Conservation (phyloP, 2,888 invertebrate genomes). For the Philonicus albiceps region DNA sequence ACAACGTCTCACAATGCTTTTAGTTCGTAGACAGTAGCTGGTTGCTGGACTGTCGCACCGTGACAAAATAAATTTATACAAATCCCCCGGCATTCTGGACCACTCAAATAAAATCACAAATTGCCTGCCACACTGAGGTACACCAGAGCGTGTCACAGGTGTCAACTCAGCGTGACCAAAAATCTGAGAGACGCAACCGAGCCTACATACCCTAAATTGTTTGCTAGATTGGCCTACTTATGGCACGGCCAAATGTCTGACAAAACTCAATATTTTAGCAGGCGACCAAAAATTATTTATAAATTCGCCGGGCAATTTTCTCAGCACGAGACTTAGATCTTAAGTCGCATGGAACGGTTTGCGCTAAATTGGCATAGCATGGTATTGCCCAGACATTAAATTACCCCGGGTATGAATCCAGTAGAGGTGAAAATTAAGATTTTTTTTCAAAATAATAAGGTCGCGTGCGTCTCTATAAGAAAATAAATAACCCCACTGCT, state of each 20-base stretch:
- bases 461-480: not conserved
- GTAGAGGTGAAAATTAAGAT: not conserved
- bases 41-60: not conserved
- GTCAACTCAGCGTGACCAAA: not conserved
- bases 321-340: not conserved
- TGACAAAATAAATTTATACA: not conserved
- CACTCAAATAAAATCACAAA: not conserved
- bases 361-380: not conserved
- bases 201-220: not conserved
- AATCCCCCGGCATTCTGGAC: not conserved
- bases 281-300: not conserved
- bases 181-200: not conserved
- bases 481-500: not conserved
- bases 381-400: not conserved
- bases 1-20: not conserved
- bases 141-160: not conserved
- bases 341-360: not conserved
- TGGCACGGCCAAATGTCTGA: not conserved
- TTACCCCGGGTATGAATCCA: not conserved
- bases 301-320: not conserved
- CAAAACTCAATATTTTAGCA: not conserved
- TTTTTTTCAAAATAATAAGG: not conserved
- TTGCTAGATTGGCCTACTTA: not conserved
- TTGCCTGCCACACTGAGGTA: not conserved
- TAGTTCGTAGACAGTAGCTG: not conserved